Evolutionary conservation across 2,113 vertebrate genomes (phyloP), one percentile per base, ranked within the genome.

Genomic region (Manacus vitellinus): DNA sequence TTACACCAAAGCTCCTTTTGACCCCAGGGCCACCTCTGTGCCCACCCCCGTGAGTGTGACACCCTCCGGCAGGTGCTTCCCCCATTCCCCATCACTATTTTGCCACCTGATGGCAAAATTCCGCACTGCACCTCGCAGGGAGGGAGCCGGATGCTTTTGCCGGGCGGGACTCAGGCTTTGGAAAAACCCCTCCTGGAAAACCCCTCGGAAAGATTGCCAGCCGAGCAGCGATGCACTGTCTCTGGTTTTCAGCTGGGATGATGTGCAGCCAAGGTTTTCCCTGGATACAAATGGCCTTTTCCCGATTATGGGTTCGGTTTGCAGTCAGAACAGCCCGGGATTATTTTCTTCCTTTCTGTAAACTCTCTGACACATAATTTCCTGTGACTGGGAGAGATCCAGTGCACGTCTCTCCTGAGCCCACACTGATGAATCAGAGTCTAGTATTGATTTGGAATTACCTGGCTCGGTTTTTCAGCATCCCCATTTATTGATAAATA

Each of bases 31-130:
- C 68, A 8, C 1, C 43, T 37, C 75, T 3, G 44, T 20, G 52
- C 6, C 43, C 58, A 25, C 24, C 24, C 39, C 41, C 39, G 4
- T 4, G 59, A 20, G 0, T 3, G 43, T 5, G 14, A 25, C 59
- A 18, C 14, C 21, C 31, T 21, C 37, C n/a, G 0, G 7, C 77
- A 7, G 39, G 65, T 21, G 52, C 62, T 41, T 20, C 59, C 49
- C 13, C 0, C 49, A 6, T 37, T 95, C 87, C 49, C 41, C 87
- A 59, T 43, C 13, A 16, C 63, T 31, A 0, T 49, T 89, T 94
- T 96, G 93, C 96, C 96, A 95, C 35, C 95, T 95, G 66, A 93
- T 55, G 95, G 95, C 74, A 62, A 39, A 12, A 37, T 4, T 1
- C 23, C 5, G 20, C 94, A 91, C 87, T 96, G 95, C 94, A 95